Conservation (phyloP, 64 coral and sea anemone genomes). For the Acropora yongei region DNA sequence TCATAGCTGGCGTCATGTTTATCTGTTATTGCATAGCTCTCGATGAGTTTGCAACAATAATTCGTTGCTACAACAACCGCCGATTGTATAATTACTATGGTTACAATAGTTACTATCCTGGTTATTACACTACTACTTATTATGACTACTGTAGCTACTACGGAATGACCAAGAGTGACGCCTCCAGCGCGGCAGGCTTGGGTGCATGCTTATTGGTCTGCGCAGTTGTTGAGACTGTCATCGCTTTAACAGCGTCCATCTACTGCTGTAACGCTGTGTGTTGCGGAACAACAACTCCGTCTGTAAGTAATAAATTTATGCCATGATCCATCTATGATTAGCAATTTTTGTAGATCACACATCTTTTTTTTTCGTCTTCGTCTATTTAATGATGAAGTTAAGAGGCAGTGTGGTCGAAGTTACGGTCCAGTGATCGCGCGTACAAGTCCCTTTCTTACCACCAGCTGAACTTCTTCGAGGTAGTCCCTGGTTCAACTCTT, state of each 20-base stretch:
- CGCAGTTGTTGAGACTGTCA: slow-evolving; percentile 36
- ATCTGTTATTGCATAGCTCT: slow-evolving; percentile 62
- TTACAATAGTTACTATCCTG: background rate
- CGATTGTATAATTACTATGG: too few relatives aligned
- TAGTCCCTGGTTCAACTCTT: too few relatives aligned
- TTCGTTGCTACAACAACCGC: too few relatives aligned
- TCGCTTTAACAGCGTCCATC: slow-evolving; percentile 51
- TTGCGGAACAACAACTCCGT: background rate
- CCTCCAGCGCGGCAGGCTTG: slow-evolving; percentile 30
- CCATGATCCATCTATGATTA: too few relatives aligned
- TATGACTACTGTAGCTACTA: background rate
- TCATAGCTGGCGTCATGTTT: slow-evolving; percentile 65
- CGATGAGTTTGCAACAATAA: background rate
- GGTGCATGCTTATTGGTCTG: slow-evolving; percentile 17
- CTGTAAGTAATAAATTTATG: background rate
- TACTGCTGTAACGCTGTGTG: slow-evolving; percentile 62
- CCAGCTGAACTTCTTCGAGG: too few relatives aligned
- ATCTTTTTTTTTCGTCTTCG: too few relatives aligned
- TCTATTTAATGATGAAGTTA: too few relatives aligned
- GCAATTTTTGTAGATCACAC: too few relatives aligned
- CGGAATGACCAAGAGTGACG: background rate
- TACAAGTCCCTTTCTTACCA: too few relatives aligned
- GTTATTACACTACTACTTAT: background rate
- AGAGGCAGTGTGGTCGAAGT: too few relatives aligned
- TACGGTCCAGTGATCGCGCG: too few relatives aligned